These are phyloP conservation scores for Python bivittatus DNA, from an alignment of 2,113 vertebrate genomes.

Conservation along the genomic window DNA sequence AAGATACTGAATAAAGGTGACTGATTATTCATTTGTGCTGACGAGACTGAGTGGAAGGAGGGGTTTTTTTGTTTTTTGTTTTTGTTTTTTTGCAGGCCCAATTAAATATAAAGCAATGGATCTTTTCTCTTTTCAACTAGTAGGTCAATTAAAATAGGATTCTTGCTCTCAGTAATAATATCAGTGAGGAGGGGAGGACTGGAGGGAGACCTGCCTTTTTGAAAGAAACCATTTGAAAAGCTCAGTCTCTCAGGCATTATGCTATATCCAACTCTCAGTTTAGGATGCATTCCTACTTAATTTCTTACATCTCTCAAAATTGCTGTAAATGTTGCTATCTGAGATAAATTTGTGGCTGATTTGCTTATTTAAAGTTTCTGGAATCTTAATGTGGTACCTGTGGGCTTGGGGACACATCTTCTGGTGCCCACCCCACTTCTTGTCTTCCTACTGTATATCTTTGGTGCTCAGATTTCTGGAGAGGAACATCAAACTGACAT, in stretches of 20 bases:
- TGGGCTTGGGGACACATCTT: neutral
- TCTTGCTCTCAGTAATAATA: neutral
- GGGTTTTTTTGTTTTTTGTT: no score
- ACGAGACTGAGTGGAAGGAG: slow-evolving; percentile 63
- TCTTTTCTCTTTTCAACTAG: slow-evolving; percentile 54
- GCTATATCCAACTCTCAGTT: neutral
- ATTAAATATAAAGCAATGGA: slow-evolving; percentile 55
- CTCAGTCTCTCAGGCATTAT: neutral
- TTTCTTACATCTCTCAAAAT: neutral
- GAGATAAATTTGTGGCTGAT: neutral
- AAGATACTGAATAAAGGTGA: slow-evolving; percentile 35
- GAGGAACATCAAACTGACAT: no score
- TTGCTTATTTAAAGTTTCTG: neutral
- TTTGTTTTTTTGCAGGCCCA: slow-evolving; percentile 56
- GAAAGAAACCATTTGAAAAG: neutral
- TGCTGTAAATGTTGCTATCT: neutral
- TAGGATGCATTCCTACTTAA: neutral
- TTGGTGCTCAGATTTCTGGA: no score
- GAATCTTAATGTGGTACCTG: neutral
- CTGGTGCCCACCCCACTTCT: neutral
- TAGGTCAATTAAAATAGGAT: slow-evolving; percentile 41
- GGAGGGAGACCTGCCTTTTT: neutral
- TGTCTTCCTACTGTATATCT: no score
- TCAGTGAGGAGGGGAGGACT: neutral
- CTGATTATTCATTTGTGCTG: slow-evolving; percentile 69